Conservation (phyloP, 2,113 vertebrate species). For the Marmota monax region DNA sequence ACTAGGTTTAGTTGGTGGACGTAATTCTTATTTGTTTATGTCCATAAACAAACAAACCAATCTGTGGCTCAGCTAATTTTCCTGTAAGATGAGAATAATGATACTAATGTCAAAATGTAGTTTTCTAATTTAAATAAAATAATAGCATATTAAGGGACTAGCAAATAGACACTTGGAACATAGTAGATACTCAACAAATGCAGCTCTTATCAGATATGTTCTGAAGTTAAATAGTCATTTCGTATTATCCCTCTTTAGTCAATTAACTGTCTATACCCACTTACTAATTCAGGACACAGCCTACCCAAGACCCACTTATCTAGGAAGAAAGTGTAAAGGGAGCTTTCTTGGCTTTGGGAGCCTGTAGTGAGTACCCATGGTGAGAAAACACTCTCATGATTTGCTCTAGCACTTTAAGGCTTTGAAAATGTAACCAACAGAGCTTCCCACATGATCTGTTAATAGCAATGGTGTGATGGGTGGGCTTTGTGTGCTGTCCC, state of each 20-base stretch:
- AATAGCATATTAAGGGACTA: not conserved
- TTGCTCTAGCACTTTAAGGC: constrained; percentile 23
- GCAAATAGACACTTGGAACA: not conserved
- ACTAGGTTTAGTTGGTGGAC: not conserved
- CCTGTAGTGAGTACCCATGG: not conserved
- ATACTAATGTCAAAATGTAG: not conserved
- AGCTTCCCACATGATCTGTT: not conserved
- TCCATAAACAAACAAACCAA: not conserved
- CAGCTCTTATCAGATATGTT: not conserved
- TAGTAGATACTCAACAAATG: not conserved
- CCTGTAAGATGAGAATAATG: not conserved
- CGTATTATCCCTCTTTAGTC: not conserved
- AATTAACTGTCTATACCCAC: not conserved
- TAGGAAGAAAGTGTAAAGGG: not conserved
- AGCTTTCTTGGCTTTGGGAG: not conserved
- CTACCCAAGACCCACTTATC: not conserved
- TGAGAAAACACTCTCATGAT: constrained; percentile 40
- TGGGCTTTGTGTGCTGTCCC: constrained; percentile 30
- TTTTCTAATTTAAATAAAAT: not conserved
- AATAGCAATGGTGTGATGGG: constrained; percentile 12
- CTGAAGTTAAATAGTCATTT: not conserved
- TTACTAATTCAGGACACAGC: not conserved
- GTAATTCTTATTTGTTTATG: not conserved
- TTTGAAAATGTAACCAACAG: constrained; percentile 63
- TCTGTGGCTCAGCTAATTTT: constrained; percentile 20